Base-by-base conservation (phyloP, 2,888 invertebrate genomes). In the Lacanobia oleracea region DNA sequence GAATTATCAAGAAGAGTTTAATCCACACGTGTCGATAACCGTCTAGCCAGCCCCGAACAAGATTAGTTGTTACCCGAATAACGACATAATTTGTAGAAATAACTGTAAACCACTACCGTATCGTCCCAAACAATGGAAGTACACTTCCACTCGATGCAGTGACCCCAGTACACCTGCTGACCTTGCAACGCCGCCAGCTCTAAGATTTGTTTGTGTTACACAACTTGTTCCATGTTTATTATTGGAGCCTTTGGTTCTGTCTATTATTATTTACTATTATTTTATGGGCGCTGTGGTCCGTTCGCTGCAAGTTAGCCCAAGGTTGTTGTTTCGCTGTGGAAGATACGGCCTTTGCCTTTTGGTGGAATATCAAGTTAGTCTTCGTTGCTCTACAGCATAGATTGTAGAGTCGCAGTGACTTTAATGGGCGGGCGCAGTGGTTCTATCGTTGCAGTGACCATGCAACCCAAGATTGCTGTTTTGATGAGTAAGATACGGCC, bases 121-220 rank as follows among this genome's bases (percentile, higher is more conserved):
- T 59, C 88, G 83, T 72, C 12, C 18, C 2, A 8, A 50, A 72
- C 84, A 90, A 75, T 90, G 95, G 88, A 87, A 27, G 79, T 82
- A 67, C 57, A 74, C 84, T 67, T 57, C 70, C 75, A 89, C 92
- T 93, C 92, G 93, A 91, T 93, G 94, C 93, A 93, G 92, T 90
- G 93, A 89, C 92, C 89, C 89, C 70, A 87, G 61, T 82, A 84
- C 94, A 95, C 95, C 94, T 94, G 94, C 88, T 91, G 93, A 92
- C 94, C 94, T 95, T 94, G 93, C 92, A 89, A 88, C 87, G 88
- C 88, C 86, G 88, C 87, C 75, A 82, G 83, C 82, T 75, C 70
- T 75, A 76, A 78, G 75, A 80, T 79, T 78, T 72, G 70, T 61
- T 65, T 65, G 64, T 63, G 51, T 77, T 77, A 83, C 81, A 83